These are phyloP conservation scores for Chascanopsetta lugubris DNA, from an alignment of 2,113 vertebrate genomes.

Conservation along the genomic window DNA sequence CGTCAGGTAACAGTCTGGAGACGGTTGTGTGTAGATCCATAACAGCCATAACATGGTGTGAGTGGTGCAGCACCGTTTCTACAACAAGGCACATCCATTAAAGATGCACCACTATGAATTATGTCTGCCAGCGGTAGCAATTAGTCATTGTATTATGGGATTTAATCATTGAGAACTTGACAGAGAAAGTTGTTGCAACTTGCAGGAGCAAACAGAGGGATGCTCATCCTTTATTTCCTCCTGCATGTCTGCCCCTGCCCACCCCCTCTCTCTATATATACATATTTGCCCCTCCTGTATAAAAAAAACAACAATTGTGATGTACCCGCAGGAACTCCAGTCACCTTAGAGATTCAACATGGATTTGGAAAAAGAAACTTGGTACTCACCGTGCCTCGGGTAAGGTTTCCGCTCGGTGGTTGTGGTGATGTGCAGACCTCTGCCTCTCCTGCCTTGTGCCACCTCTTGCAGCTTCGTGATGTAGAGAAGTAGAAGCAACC, in stretches of 20 bases:
- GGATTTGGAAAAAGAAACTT: conserved; percentile 20
- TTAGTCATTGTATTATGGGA: too few species aligned
- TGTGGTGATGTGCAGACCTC: conserved; percentile 50
- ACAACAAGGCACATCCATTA: conserved; percentile 1
- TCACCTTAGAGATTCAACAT: conserved; percentile 7
- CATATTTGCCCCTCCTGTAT: background rate
- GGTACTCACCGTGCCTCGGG: conserved; percentile 60
- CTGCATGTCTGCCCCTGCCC: too few species aligned
- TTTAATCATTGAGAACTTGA: background rate
- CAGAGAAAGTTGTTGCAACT: conserved; percentile 29
- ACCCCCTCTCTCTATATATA: too few species aligned
- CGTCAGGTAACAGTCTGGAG: conserved; percentile 15
- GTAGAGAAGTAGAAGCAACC: conserved; percentile 59
- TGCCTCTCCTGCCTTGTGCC: conserved; percentile 44
- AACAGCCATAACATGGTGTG: conserved; percentile 4
- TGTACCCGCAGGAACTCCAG: background rate
- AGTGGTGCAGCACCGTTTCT: conserved; percentile 13
- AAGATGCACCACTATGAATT: background rate
- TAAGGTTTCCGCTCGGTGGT: conserved; percentile 31
- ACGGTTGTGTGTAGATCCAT: conserved; percentile 1
- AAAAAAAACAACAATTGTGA: conserved; percentile 3
- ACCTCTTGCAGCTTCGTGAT: conserved; percentile 63
- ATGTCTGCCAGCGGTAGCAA: conserved; percentile 2
- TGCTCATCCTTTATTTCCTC: background rate
- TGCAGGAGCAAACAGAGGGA: conserved; percentile 2